These are phyloP conservation scores for Harpagoxenus sublaevis DNA, from an alignment of 2,888 invertebrate genomes.

Conservation along the genomic window DNA sequence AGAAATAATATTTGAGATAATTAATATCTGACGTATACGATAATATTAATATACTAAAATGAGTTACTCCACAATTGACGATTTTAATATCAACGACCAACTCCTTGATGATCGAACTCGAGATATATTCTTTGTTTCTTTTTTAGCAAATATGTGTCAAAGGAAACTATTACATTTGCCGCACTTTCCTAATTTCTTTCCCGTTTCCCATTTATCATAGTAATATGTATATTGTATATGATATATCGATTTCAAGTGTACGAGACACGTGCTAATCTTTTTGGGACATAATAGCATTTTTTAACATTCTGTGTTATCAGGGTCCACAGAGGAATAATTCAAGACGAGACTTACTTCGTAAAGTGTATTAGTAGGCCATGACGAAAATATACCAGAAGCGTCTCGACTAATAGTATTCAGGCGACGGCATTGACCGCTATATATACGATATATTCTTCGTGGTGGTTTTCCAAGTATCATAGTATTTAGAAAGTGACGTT, in stretches of 20 bases:
- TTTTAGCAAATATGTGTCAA: background rate
- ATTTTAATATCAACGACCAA: background rate
- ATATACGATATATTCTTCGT: background rate
- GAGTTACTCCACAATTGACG: background rate
- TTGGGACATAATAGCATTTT: background rate
- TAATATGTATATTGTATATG: no score
- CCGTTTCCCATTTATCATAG: background rate
- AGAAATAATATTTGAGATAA: background rate
- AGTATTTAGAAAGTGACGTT: background rate
- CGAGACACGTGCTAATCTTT: background rate
- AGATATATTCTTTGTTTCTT: background rate
- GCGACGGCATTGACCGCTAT: slow-evolving; percentile 76
- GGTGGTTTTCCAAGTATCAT: background rate
- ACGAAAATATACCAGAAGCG: slow-evolving; percentile 76
- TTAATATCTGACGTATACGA: no score
- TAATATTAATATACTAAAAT: no score
- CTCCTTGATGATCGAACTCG: no score
- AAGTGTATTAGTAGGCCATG: slow-evolving; percentile 79
- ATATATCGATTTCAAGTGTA: background rate
- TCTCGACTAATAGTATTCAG: slow-evolving; percentile 71
- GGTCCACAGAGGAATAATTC: background rate
- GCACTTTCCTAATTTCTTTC: background rate
- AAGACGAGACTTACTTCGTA: slow-evolving; percentile 60
- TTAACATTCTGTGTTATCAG: background rate
- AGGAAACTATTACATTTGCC: background rate